Base-by-base conservation (phyloP, 1,140 invertebrate genomes). In the Nymphalis io region DNA sequence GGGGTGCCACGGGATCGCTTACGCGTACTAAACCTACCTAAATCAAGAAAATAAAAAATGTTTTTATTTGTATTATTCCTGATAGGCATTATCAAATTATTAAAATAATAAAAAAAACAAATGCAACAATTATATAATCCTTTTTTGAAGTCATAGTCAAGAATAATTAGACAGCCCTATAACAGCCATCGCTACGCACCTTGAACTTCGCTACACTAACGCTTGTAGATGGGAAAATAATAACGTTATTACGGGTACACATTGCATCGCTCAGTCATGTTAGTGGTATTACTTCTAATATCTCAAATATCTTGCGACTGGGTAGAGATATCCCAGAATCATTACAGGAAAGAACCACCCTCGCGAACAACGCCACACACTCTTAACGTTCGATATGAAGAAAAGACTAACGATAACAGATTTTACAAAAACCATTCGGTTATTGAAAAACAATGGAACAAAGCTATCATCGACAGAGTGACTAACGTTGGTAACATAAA, bases 321-420 rank as follows among this genome's bases (percentile, higher is more conserved):
- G 88, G 85, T 90, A 18, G 82, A 90, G 70, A 90, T 90, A 60
- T 76, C 86, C 0, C 88, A 89, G 57, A 82, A 85, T 55, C 67
- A 86, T 46, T 83, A 85, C 58, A 78, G 73, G 40, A 81, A 83
- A 27, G 70, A 74, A 40, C 76, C 81, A 10, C 13, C 60, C 2
- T 51, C 64, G 0, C 71, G 60, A 61, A 6, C 59, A 3, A 51
- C 16, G 40, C 39, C 11, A 21, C 20, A 60, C 40, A 4, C 58
- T 4, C 4, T 27, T 33, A 59, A 38, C 23, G 42, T 10, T 15
- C 44, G 46, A 23, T 21, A 57, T 55, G 70, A 70, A 39, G 42
- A 61, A 12, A 58, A 48, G n/a, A 27, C 69, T 0, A 60, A 65
- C 62, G 23, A 64, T 39, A 69, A 70, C 10, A 61, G 42, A 1